Conservation (phyloP, 2,888 invertebrate genomes). For the Halictus quadricinctus region DNA sequence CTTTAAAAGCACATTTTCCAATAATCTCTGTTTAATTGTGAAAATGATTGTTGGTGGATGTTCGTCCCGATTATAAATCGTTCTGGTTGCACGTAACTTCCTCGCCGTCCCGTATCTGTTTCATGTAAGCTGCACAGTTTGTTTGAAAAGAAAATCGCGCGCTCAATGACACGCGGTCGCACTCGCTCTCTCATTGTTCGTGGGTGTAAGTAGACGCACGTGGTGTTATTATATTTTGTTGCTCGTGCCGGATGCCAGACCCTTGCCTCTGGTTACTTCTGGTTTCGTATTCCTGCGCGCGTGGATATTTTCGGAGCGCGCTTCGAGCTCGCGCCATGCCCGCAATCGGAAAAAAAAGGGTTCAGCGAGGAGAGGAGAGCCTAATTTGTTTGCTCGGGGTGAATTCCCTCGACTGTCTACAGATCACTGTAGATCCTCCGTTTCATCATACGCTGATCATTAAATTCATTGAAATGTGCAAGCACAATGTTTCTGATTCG, state of each 20-base stretch:
- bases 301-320: slow-evolving; percentile 75
- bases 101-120: neutral
- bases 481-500: no score
- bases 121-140: neutral
- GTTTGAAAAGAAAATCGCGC: slow-evolving; percentile 6
- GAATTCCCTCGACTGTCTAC: neutral
- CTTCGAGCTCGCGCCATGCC: slow-evolving; percentile 34
- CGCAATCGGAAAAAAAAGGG: slow-evolving; percentile 54
- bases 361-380: slow-evolving; percentile 53
- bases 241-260: slow-evolving; percentile 75
- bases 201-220: slow-evolving; percentile 63
- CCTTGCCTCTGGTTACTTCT: slow-evolving; percentile 74
- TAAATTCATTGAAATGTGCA: neutral
- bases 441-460: neutral
- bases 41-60: neutral
- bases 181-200: slow-evolving; percentile 16
- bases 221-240: slow-evolving; percentile 77
- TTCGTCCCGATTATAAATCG: neutral
- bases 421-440: neutral
- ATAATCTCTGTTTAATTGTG: neutral
- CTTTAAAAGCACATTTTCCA: neutral
- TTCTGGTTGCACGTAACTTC: neutral
- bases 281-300: slow-evolving; percentile 72
- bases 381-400: slow-evolving; percentile 56
- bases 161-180: slow-evolving; percentile 1